phyloP scores from a whole-genome alignment of 2,113 vertebrate genomes.

The Anas platyrhynchos region DNA sequence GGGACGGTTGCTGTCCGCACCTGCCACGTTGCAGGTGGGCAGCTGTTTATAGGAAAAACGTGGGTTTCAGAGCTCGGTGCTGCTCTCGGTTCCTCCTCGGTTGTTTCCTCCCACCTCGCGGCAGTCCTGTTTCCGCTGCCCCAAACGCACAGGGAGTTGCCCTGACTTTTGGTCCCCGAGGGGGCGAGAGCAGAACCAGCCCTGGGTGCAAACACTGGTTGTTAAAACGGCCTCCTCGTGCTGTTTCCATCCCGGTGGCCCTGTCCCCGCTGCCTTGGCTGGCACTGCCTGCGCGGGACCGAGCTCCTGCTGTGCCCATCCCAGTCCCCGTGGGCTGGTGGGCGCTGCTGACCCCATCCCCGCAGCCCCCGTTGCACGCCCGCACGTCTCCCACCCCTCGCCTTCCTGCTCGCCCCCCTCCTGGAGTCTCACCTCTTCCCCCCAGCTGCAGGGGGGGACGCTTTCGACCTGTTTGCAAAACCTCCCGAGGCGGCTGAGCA shows the following conservation, averaged over 20 bases:
- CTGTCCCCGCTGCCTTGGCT: neutral
- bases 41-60: neutral
- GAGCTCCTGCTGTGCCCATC: neutral
- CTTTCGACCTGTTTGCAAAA: constrained; percentile 83
- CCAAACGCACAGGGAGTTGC: neutral
- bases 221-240: neutral
- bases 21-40: neutral
- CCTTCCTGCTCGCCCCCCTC: neutral
- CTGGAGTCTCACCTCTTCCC: constrained; percentile 42
- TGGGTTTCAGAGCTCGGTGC: neutral
- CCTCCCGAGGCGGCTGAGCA: constrained; percentile 62
- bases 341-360: neutral
- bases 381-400: neutral
- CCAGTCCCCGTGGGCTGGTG: neutral
- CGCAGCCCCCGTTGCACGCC: accelerated
- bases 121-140: neutral
- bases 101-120: accelerated
- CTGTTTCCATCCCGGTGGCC: neutral
- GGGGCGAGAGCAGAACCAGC: neutral
- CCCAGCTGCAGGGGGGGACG: constrained; percentile 65
- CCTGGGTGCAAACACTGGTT: neutral
- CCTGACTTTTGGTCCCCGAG: neutral
- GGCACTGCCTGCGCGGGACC: neutral
- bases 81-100: constrained; percentile 5
- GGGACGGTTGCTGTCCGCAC: neutral